phyloP scores from a whole-genome alignment of 2,888 invertebrate species.

The Leptopilina drosophilae region DNA sequence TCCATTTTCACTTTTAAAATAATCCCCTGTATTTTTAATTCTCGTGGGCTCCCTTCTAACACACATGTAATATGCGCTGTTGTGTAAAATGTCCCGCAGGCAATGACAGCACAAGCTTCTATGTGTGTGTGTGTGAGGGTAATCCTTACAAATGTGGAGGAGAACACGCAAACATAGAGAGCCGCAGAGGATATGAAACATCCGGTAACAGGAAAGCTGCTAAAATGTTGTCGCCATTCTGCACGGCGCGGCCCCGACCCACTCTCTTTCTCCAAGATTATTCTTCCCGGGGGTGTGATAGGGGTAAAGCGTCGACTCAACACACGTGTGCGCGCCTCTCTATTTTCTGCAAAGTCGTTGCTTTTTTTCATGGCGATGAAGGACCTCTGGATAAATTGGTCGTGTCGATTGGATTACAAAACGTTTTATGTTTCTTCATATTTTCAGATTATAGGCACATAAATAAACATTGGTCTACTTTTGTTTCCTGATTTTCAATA shows the following conservation, averaged over 20 bases:
- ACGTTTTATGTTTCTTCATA: constrained; percentile 4
- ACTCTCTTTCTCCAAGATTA: constrained; percentile 44
- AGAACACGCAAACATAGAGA: constrained; percentile 38
- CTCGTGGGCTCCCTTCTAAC: neutral
- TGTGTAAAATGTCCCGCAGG: constrained; percentile 29
- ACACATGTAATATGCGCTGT: constrained; percentile 1
- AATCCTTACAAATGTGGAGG: constrained; percentile 20
- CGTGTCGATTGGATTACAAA: constrained; percentile 29
- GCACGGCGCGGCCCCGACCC: constrained; percentile 18
- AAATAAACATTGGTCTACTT: constrained; percentile 6
- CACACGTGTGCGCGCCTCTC: constrained; percentile 27
- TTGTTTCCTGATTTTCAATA: constrained; percentile 6
- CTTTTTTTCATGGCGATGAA: constrained; percentile 30
- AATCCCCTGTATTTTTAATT: constrained; percentile 19
- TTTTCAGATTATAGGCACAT: neutral
- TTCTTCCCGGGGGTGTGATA: constrained; percentile 44
- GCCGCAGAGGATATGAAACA: constrained; percentile 52
- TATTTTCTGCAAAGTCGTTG: constrained; percentile 37
- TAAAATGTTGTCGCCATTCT: constrained; percentile 46
- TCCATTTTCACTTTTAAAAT: neutral
- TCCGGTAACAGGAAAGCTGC: constrained; percentile 50
- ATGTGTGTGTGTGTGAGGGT: constrained; percentile 1
- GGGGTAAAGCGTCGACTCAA: constrained; percentile 40
- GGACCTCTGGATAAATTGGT: constrained; percentile 29
- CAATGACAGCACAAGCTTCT: neutral